A percentile compares a stretch with the other conserved stretches of the same genome.
phyloP scores from a whole-genome alignment of 2,113 vertebrate species.

The Oreocharis arfaki region DNA sequence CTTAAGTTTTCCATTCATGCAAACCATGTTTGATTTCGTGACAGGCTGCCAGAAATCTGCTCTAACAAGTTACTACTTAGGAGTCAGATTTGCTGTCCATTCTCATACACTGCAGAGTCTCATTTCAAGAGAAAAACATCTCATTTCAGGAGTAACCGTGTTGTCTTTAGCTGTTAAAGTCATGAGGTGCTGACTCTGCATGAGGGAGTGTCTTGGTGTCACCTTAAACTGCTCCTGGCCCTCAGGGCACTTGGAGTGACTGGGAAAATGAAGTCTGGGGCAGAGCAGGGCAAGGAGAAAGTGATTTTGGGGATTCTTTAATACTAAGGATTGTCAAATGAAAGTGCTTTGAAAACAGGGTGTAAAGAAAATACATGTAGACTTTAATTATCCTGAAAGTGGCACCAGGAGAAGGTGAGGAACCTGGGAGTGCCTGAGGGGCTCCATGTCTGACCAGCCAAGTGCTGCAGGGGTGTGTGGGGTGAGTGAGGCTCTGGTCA shows the following conservation, averaged over 20 bases:
- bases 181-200: neutral
- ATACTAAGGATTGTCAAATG: neutral
- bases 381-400: neutral
- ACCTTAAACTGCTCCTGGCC: neutral
- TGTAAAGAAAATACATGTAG: rapidly evolving
- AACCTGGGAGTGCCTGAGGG: neutral
- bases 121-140: neutral
- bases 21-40: neutral
- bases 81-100: neutral
- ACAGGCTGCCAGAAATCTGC: neutral
- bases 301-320: neutral
- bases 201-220: neutral
- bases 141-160: neutral
- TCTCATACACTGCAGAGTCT: neutral
- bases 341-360: neutral
- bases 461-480: neutral
- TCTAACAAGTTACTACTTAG: neutral
- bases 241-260: neutral
- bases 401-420: neutral
- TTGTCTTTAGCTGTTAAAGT: neutral
- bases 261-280: neutral
- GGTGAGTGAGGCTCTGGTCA: neutral
- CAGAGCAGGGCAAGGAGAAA: neutral
- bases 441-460: neutral
- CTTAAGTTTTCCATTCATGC: neutral